phyloP scores from a whole-genome alignment of 2,797 vertebrate species.

The Thripadectes ignobilis region DNA sequence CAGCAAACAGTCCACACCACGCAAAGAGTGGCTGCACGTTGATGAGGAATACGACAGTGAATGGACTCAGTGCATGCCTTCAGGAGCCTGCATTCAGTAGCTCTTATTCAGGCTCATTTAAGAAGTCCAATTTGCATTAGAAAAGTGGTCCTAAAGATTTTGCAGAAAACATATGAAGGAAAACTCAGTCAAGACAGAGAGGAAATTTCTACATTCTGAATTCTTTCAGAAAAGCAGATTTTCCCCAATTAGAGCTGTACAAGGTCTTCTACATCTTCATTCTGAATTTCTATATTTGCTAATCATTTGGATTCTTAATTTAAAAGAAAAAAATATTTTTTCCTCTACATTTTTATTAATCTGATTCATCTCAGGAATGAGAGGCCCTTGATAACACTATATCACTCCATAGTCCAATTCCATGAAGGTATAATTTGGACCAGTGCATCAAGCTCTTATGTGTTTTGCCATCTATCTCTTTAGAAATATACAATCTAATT shows the following conservation, averaged over 20 bases:
- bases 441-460: rapidly evolving
- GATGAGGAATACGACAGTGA: neutral
- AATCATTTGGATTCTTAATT: neutral
- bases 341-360: neutral
- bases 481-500: neutral
- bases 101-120: neutral
- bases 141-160: neutral
- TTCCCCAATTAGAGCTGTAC: neutral
- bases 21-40: neutral
- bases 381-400: neutral
- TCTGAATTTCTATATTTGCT: neutral
- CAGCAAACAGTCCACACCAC: neutral
- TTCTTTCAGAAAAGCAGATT: neutral
- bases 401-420: neutral
- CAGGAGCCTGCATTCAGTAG: neutral
- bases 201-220: neutral
- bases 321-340: neutral
- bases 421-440: neutral
- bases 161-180: neutral
- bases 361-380: neutral
- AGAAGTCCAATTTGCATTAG: neutral
- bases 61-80: neutral
- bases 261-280: neutral
- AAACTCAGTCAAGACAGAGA: neutral
- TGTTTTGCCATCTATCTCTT: neutral